phyloP scores from a whole-genome alignment of 2,888 invertebrate species.

The Xestia ashworthii region DNA sequence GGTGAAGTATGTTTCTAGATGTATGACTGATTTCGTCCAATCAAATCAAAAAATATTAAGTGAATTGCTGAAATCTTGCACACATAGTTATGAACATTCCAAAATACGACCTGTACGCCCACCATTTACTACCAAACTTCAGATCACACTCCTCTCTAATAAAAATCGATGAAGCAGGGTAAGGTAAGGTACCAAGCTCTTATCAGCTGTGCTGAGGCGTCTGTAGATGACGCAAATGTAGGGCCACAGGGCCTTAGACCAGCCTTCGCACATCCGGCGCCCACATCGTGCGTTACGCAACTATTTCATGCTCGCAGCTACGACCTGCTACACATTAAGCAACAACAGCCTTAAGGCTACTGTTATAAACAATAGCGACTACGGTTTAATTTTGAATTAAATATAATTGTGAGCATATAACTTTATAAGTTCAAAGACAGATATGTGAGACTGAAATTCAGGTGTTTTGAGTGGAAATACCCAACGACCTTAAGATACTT shows the following conservation, averaged over 20 bases:
- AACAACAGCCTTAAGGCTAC: constrained; percentile 46
- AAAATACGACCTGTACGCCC: constrained; percentile 7
- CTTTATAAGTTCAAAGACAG: background rate
- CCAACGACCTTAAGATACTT: background rate
- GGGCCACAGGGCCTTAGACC: constrained; percentile 64
- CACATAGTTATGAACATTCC: background rate
- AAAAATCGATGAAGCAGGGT: constrained; percentile 13
- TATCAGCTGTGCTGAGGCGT: constrained; percentile 38
- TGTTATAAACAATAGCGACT: constrained; percentile 21
- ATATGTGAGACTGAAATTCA: background rate
- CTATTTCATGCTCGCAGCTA: constrained; percentile 49
- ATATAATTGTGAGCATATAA: background rate
- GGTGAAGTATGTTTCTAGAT: background rate
- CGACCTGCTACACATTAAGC: constrained; percentile 48
- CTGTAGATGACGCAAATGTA: constrained; percentile 70
- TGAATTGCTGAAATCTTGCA: background rate
- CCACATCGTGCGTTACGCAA: constrained; percentile 71
- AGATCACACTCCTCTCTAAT: background rate
- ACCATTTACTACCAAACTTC: constrained; percentile 13
- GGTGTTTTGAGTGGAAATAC: background rate
- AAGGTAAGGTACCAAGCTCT: constrained; percentile 28
- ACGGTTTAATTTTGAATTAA: background rate
- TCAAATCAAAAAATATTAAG: background rate
- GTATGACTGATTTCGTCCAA: background rate
- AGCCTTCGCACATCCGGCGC: constrained; percentile 77